Base-by-base conservation (phyloP, 2,888 invertebrate species). In the Melolontha melolontha region DNA sequence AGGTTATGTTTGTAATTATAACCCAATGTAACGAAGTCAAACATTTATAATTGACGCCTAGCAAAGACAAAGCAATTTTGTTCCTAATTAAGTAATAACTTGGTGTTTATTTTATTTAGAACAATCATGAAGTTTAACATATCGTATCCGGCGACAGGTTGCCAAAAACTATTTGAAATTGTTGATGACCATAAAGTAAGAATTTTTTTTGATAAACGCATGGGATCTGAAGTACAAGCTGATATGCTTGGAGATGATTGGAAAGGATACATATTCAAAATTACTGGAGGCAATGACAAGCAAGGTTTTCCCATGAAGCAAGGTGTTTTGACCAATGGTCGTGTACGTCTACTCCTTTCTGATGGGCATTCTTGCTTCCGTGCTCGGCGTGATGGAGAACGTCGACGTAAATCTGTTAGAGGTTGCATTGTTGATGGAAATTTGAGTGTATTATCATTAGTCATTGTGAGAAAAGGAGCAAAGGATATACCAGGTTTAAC, bases 301-400 rank as follows among this genome's bases (percentile, higher is more conserved):
- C 98, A 98, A 86, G 98, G 98, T 71, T 98, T 98, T 85, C 98
- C 98, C 70, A 98, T 98, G 98, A 98, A 98, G 85, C 98, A 98
- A 86, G 98, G 98, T 84, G 94, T 98, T 65, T 88, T 98, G 69
- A 94, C 96, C 73, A 96, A 95, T 84, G 90, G 93, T 74, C 93
- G 98, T 86, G 98, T 98, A 8, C 93, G 98, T 77, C 88, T 98
- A 76, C 86, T 98, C 77, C 88, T 99, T 80, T 92, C 93, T 75
- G 96, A 96, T 85, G 95, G 95, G 68, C 95, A 96, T 84, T 95
- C 95, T 0, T 97, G 97, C 86, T 97, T 94, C 85, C 89, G 97
- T 83, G 93, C 95, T 7, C 90, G 97, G 73, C 91, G 97, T 79
- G 92, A 91, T 79, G 98, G 98, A 78, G 98, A 98, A 85, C 91